Evolutionary conservation across 2,113 vertebrate species (phyloP).

Genomic region (Zosterops japonicus): DNA sequence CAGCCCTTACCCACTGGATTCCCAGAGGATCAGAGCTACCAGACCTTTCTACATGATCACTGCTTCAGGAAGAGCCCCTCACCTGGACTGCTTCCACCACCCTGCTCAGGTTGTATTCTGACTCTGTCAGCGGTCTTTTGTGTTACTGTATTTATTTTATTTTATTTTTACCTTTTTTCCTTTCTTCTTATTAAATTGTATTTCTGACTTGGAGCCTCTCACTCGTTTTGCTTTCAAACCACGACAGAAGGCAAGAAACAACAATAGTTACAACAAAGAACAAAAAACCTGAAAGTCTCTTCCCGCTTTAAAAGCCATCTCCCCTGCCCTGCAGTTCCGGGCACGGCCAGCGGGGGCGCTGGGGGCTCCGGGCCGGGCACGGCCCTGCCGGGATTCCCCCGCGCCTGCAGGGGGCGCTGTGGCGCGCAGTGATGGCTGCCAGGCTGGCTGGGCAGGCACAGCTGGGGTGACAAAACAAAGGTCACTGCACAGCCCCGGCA

Average conservation of each 20-base stretch:
- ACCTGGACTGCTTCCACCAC: too few relatives aligned
- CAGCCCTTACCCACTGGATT: too few relatives aligned
- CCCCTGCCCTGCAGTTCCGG: accelerated
- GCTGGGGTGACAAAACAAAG: accelerated
- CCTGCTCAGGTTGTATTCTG: too few relatives aligned
- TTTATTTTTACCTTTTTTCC: too few relatives aligned
- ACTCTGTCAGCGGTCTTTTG: too few relatives aligned
- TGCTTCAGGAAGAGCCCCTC: too few relatives aligned
- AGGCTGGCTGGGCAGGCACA: accelerated
- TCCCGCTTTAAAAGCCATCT: accelerated
- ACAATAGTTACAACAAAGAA: background rate
- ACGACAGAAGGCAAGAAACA: background rate
- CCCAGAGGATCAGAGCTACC: too few relatives aligned
- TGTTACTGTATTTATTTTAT: too few relatives aligned
- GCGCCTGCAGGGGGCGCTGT: background rate
- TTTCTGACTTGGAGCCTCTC: too few relatives aligned
- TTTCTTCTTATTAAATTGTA: too few relatives aligned
- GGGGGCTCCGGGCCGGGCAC: background rate
- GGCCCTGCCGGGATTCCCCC: accelerated
- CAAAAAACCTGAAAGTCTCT: background rate
- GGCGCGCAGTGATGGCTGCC: accelerated
- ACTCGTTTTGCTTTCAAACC: too few relatives aligned
- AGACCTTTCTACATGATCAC: too few relatives aligned
- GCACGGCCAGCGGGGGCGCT: background rate
- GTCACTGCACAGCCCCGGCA: accelerated